Conservation (phyloP, 2,113 vertebrate genomes). For the Rhynchomys soricoides region DNA sequence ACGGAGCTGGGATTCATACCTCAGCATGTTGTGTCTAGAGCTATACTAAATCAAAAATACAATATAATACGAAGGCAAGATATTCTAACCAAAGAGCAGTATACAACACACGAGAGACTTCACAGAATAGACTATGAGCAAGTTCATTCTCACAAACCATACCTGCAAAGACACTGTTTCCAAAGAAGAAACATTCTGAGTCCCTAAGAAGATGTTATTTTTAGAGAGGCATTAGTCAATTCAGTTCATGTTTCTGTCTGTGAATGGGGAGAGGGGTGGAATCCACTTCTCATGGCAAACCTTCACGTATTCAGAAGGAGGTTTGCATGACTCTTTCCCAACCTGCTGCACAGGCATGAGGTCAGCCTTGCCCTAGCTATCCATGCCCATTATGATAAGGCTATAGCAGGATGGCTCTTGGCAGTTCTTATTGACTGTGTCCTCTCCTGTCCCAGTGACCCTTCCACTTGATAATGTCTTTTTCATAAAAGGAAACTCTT, state of each 20-base stretch:
- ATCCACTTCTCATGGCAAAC: not conserved
- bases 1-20: not conserved
- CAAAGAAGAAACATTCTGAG: not conserved
- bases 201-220: not conserved
- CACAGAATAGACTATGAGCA: not conserved
- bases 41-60: not conserved
- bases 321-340: not conserved
- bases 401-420: accelerated
- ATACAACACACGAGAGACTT: not conserved
- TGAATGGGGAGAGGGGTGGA: not conserved
- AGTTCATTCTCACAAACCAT: not conserved
- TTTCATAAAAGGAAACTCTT: not conserved
- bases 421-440: not conserved
- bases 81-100: not conserved
- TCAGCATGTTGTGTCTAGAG: not conserved
- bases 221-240: not conserved
- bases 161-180: not conserved
- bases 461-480: not conserved
- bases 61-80: not conserved
- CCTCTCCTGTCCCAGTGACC: not conserved
- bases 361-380: not conserved
- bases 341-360: accelerated
- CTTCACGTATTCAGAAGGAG: not conserved
- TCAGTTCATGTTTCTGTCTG: not conserved
- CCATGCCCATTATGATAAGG: accelerated